Conservation (phyloP, 2,113 vertebrate species). For the Mormyrus iriodes region DNA sequence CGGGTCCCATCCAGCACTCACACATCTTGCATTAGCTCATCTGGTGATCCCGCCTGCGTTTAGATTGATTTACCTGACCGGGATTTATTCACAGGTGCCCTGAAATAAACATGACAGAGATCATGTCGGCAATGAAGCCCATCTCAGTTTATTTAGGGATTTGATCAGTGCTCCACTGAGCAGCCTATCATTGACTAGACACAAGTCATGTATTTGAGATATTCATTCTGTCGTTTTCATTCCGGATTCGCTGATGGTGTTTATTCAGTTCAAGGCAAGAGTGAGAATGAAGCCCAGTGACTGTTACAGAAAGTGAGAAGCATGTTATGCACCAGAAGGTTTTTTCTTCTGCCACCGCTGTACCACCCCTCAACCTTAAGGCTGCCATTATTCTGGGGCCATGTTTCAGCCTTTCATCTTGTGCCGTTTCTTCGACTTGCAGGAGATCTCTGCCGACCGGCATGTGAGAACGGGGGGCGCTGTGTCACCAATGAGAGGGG, state of each 20-base stretch:
- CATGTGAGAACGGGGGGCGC: slow-evolving; percentile 90
- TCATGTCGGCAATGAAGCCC: background rate
- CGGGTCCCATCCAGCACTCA: background rate
- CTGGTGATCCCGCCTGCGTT: background rate
- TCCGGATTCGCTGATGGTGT: background rate
- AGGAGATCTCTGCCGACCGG: slow-evolving; percentile 85
- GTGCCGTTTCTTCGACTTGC: slow-evolving; percentile 24
- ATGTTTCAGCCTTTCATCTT: slow-evolving; percentile 15
- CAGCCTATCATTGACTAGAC: background rate
- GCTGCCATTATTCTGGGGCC: background rate
- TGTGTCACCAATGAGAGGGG: slow-evolving; percentile 92
- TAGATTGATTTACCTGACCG: background rate
- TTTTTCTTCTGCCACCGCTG: background rate
- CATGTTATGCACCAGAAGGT: background rate
- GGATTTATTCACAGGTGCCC: background rate
- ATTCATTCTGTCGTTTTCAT: background rate
- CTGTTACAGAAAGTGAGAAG: background rate
- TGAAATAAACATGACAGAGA: background rate
- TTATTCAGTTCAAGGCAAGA: background rate
- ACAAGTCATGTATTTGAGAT: background rate
- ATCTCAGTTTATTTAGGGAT: background rate
- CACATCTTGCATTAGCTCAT: background rate
- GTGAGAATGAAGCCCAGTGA: background rate
- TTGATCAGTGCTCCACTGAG: background rate
- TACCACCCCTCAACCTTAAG: background rate